Evolutionary conservation across 2,113 vertebrate genomes (phyloP).

Genomic region (Parotia lawesii): DNA sequence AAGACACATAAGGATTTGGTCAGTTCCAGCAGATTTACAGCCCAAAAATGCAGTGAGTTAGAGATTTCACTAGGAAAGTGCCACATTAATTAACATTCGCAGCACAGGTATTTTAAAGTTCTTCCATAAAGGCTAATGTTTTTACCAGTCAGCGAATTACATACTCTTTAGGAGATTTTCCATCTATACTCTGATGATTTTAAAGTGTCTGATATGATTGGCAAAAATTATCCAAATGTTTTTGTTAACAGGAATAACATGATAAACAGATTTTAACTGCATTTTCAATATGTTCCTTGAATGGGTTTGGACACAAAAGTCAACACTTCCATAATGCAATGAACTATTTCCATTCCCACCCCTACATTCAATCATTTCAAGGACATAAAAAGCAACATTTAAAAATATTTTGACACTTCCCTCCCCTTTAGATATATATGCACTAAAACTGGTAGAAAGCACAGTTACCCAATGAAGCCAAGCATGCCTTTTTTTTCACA

Average conservation of each 20-base stretch:
- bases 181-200: neutral
- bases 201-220: neutral
- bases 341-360: neutral
- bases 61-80: neutral
- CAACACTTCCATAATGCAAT: neutral
- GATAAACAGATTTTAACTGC: neutral
- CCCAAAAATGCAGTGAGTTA: neutral
- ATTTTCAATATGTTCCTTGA: neutral
- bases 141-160: neutral
- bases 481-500: neutral
- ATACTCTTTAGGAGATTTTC: neutral
- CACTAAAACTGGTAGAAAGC: neutral
- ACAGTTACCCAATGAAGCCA: neutral
- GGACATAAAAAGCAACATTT: neutral
- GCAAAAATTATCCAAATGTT: neutral
- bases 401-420: neutral
- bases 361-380: neutral
- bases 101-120: neutral
- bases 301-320: neutral
- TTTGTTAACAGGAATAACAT: neutral
- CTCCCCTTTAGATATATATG: neutral
- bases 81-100: neutral
- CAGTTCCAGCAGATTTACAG: neutral
- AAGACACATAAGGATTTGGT: neutral
- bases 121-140: neutral